Evolutionary conservation across 2,113 vertebrate species (phyloP), one percentile per base, ranked within the genome.

Genomic region (Phycodurus eques): DNA sequence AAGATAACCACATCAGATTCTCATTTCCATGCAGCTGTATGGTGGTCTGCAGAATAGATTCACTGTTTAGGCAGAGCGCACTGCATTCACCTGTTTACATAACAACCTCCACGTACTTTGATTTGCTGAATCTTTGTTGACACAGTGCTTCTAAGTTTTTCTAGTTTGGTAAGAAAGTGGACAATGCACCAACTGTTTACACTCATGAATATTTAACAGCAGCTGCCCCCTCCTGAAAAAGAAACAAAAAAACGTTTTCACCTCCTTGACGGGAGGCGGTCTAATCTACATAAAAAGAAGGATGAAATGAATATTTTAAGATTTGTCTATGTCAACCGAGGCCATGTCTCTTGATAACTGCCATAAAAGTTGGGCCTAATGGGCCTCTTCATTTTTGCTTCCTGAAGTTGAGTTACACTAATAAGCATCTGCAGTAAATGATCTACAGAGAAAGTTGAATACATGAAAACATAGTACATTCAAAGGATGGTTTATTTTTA

Each of bases 161-260:
- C 77, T 53, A 19, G 74, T 83, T 83, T 87, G 86, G 88, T 84
- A 87, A 86, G 83, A 82, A 83, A 87, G 79, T 17, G 66, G 87
- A 90, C 90, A 90, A 80, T 77, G 61, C 73, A 73, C 81, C 88
- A 85, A 88, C 88, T 90, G 88, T 84, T 80, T 75, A 54, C 2
- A 0, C 75, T 89, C 81, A 91, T 92, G 81, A 90, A 92, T 92
- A 92, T 91, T 89, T 87, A 91, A 67, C 44, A 83, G 80, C 90
- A 91, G 83, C 91, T 91, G 90, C 79, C 73, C 80, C 70, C 53
- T 73, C 47, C 61, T 53, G 27, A 39, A 22, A 73, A 73, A 63
- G 74, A 73, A 65, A 63, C 44, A 33, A 77, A 71, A 67, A 78
- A 75, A 67, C 31, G 67, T 76, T 70, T 74, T 57, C 77, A 61